Base-by-base conservation (phyloP, 2,888 invertebrate species). In the Linyphia triangularis region DNA sequence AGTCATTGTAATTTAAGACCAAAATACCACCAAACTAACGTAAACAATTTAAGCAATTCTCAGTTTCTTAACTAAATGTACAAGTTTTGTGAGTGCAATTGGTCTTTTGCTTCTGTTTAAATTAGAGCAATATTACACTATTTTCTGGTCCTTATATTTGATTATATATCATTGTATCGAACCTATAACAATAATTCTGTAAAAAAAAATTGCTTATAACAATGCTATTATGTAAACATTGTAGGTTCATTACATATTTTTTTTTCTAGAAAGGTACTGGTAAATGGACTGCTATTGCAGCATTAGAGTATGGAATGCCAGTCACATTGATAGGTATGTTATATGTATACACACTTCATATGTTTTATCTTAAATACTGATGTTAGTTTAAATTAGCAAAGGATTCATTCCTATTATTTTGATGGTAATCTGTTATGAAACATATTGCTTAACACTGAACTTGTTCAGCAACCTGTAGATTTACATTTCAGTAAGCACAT, bases 281-380 rank as follows among this genome's bases (percentile, higher is more conserved):
- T 83, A 99, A 99, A 93, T 99, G 99, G 99, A 99, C 99, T 0
- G 99, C 98, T 0, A 97, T 99, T 91, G 95, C 98, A 2, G 98
- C 99, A 0, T 93, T 99, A 28, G 98, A 99, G 92, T 98, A 97
- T 92, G 99, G 99, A 9, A 95, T 98, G 16, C 99, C 99, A 0
- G 98, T 99, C 16, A 99, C 99, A 67, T 95, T 99, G 89, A 99
- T 99, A 90, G 99, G 94, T 93, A 90, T 89, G 91, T 28, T 37
- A 37, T n/a, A 2, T 10, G 5, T 26, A 2, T 63, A 13, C n/a
- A n/a, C n/a, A n/a, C n/a, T n/a, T n/a, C n/a, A n/a, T n/a, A n/a
- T n/a, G n/a, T n/a, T n/a, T n/a, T n/a, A n/a, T n/a, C n/a, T n/a
- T n/a, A n/a, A n/a, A n/a, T n/a, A n/a, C n/a, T n/a, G n/a, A n/a